Percentiles rank a stretch among this genome's conserved stretches.
phyloP scores from a whole-genome alignment of 2,797 vertebrate genomes.

The Alca torda region DNA sequence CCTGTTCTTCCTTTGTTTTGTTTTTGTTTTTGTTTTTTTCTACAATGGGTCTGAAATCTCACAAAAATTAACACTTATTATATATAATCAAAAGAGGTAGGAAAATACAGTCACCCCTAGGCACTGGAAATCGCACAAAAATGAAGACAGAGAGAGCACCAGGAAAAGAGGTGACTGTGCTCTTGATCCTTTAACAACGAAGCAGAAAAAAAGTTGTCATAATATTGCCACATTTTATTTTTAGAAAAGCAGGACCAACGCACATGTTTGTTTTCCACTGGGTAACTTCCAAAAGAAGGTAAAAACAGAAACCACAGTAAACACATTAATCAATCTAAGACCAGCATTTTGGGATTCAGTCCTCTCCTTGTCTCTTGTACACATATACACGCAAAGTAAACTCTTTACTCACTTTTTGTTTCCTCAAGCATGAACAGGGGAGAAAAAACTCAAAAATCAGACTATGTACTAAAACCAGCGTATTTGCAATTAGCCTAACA shows the following conservation, averaged over 20 bases:
- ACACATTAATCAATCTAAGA: constrained; percentile 58
- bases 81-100: constrained; percentile 38
- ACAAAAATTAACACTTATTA: constrained; percentile 41
- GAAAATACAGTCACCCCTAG: background rate
- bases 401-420: background rate
- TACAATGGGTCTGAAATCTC: background rate
- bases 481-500: background rate
- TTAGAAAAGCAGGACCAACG: constrained; percentile 60
- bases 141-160: background rate
- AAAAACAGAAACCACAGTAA: background rate
- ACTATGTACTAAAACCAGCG: background rate
- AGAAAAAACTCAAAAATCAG: background rate
- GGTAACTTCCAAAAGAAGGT: constrained; percentile 41
- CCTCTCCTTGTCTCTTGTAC: background rate
- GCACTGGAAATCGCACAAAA: constrained; percentile 50
- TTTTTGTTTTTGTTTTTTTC: background rate
- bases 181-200: constrained; percentile 51
- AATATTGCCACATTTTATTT: constrained; percentile 64
- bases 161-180: constrained; percentile 7
- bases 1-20: background rate
- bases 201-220: constrained; percentile 61
- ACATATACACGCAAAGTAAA: background rate
- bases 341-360: background rate
- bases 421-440: background rate
- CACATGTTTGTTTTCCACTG: constrained; percentile 37